A percentile compares a stretch with the other conserved stretches of the same genome.
phyloP scores from a whole-genome alignment of 2,888 invertebrate species.

The Cistogaster globosa region DNA sequence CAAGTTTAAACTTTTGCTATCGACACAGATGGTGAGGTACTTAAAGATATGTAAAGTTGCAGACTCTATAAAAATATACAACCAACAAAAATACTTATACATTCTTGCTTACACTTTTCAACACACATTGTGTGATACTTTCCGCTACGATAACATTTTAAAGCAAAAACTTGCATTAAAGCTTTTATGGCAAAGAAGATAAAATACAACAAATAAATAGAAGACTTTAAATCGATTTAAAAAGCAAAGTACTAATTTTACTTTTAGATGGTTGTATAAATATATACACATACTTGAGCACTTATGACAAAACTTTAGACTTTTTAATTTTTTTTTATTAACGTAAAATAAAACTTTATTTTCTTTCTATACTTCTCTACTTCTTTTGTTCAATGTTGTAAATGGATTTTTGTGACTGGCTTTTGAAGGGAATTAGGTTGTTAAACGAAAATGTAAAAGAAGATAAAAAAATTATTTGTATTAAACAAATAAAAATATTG shows the following conservation, averaged over 20 bases:
- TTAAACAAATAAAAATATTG: conserved; percentile 45
- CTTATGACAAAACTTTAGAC: conserved; percentile 48
- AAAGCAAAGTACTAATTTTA: conserved; percentile 33
- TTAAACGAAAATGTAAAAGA: conserved; percentile 8
- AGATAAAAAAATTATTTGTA: conserved; percentile 40
- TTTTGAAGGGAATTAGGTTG: background rate
- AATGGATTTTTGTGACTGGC: background rate
- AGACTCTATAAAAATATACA: conserved; percentile 13
- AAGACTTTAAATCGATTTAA: conserved; percentile 59
- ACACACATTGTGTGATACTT: background rate
- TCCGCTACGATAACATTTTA: background rate
- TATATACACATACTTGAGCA: background rate
- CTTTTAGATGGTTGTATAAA: background rate
- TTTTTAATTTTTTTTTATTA: conserved; percentile 67
- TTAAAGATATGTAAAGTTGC: conserved; percentile 38
- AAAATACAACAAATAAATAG: conserved; percentile 12
- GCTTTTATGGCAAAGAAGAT: conserved; percentile 17
- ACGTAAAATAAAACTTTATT: conserved; percentile 51
- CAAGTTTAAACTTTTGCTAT: conserved; percentile 56
- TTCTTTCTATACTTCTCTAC: background rate
- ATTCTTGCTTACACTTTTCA: background rate
- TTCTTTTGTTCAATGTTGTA: conserved; percentile 6
- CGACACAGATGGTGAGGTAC: conserved; percentile 53
- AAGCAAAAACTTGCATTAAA: conserved; percentile 27
- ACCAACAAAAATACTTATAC: background rate